Base-by-base conservation (phyloP, 2,797 vertebrate species). In the Tenualosa ilisha region DNA sequence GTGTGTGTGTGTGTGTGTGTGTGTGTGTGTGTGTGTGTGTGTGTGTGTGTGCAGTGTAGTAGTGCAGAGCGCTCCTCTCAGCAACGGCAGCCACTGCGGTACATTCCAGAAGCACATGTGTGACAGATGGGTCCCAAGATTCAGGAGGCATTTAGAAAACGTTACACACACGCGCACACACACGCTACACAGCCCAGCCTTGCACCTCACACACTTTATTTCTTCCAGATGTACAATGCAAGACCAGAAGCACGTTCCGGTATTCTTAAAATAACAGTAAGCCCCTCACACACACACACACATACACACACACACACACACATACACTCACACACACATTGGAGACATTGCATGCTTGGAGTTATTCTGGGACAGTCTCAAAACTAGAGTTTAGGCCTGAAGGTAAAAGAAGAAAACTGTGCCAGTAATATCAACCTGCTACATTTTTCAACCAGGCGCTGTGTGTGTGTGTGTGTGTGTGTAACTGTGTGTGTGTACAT, bases 191-290 rank as follows among this genome's bases (percentile, higher is more conserved):
- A 15, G 65, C 31, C 31, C 31, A 15, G 26, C 9, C 65, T 72
- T 15, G 5, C 13, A 11, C 11, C 65, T 17, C 65, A 72, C 5
- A 37, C 26, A 37, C 65, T 72, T 72, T 72, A 72, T 72, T 72
- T 26, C 3, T 72, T 72, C 65, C 65, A 72, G 65, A 72, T 72
- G 65, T 72, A 37, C 31, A 37, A 40, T 12, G 37, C 31, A 72
- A 40, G 13, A 72, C 65, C 65, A 72, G 65, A 40, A 72, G 65
- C 65, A 72, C 65, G 65, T 37, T 72, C 26, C 31, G 13, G 31
- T 37, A 72, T 72, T 31, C 65, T 31, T 72, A 26, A 72, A 72
- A 72, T 72, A 72, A 72, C 65, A 72, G 24, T 72, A 26, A 72
- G 11, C 13, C 65, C 31, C 65, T 11, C 65, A 72, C 65, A 72